Conservation (phyloP, 1,140 invertebrate genomes). For the Anthonomus grandis region DNA sequence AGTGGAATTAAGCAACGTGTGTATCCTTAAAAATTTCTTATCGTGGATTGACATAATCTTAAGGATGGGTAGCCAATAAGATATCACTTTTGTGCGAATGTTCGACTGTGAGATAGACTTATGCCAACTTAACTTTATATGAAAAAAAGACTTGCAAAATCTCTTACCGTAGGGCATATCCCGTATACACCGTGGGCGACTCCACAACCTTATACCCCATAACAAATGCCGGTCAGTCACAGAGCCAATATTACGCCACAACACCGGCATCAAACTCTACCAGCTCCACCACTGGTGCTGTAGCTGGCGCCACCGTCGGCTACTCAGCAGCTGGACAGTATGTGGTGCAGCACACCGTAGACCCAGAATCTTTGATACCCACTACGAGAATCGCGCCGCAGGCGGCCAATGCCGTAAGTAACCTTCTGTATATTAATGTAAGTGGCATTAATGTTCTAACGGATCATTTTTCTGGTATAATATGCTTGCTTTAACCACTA, state of each 20-base stretch:
- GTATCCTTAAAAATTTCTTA: too few species aligned
- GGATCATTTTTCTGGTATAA: not conserved
- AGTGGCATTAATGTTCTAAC: not conserved
- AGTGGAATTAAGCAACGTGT: too few species aligned
- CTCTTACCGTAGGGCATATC: conserved; percentile 81
- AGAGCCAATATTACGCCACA: conserved; percentile 60
- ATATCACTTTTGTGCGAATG: too few species aligned
- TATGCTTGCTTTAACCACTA: conserved; percentile 22
- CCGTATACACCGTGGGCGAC: conserved; percentile 79
- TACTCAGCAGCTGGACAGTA: conserved; percentile 57
- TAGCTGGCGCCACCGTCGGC: conserved; percentile 59
- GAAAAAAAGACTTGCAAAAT: too few species aligned
- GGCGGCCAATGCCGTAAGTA: conserved; percentile 60
- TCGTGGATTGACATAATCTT: too few species aligned
- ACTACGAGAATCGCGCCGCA: conserved; percentile 61
- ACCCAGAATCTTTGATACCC: conserved; percentile 51
- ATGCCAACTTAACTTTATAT: too few species aligned
- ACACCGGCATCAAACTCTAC: conserved; percentile 28
- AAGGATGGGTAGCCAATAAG: too few species aligned
- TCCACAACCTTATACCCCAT: conserved; percentile 65
- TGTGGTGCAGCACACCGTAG: conserved; percentile 58
- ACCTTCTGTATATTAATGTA: not conserved
- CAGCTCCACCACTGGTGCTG: conserved; percentile 54
- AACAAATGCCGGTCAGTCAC: conserved; percentile 47
- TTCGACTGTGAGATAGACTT: too few species aligned